phyloP scores from a whole-genome alignment of 2,797 vertebrate genomes.

The Sitta carolinensis region DNA sequence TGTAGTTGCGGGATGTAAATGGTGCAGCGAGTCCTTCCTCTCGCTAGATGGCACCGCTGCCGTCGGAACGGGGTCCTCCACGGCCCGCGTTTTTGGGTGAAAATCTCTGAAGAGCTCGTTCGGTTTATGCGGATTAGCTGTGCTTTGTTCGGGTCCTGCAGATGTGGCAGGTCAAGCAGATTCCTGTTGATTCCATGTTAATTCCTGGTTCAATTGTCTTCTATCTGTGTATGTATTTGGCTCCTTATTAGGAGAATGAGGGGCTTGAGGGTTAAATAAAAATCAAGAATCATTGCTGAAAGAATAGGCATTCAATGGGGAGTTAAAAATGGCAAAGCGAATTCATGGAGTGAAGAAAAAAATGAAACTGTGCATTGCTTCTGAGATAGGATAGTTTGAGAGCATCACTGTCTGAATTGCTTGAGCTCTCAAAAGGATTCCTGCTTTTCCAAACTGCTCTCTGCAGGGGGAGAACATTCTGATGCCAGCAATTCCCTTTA shows the following conservation, averaged over 20 bases:
- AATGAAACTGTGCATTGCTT: not conserved
- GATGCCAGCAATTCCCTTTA: not conserved
- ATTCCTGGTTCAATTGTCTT: not conserved
- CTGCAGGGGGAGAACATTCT: not conserved
- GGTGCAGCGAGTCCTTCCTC: not conserved
- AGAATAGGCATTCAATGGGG: rapidly evolving
- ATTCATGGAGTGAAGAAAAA: not conserved
- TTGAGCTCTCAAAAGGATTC: not conserved
- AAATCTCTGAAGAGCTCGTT: rapidly evolving
- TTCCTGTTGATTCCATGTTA: not conserved
- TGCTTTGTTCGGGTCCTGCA: not conserved
- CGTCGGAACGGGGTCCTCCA: not conserved
- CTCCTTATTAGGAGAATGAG: not conserved
- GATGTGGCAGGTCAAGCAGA: not conserved
- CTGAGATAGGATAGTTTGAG: not conserved
- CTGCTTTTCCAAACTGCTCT: not conserved
- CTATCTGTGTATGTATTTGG: rapidly evolving
- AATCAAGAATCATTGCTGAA: not conserved
- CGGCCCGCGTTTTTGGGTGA: rapidly evolving
- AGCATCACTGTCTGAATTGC: not conserved
- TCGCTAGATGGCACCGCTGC: constrained; percentile 19
- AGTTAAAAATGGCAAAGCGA: not conserved
- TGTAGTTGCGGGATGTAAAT: not conserved
- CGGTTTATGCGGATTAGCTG: not conserved
- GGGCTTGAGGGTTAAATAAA: not conserved